Percentiles rank a stretch among this genome's conserved stretches.
phyloP scores from a whole-genome alignment of 2,113 vertebrate species.

The Ifrita kowaldi region DNA sequence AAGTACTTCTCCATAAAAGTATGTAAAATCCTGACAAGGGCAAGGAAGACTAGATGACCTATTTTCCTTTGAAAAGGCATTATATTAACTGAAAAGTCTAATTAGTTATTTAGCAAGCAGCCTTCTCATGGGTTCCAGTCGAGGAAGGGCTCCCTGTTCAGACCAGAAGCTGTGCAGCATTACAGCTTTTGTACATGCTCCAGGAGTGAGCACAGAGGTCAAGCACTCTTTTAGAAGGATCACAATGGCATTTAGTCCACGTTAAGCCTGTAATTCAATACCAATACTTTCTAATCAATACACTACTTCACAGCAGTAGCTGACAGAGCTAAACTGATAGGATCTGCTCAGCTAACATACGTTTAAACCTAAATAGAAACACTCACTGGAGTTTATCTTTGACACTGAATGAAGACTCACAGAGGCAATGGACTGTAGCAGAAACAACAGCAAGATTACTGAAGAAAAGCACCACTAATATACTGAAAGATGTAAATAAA shows the following conservation, averaged over 20 bases:
- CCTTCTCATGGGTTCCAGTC: background rate
- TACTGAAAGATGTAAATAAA: background rate
- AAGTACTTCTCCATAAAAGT: background rate
- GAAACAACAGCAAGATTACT: background rate
- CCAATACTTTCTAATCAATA: conserved; percentile 43
- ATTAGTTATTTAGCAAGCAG: background rate
- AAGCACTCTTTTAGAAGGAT: conserved; percentile 26
- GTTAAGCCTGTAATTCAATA: conserved; percentile 50
- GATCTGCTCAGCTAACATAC: conserved; percentile 20
- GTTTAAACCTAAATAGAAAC: background rate
- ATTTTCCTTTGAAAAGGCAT: background rate
- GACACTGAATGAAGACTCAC: background rate
- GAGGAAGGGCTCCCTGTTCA: background rate
- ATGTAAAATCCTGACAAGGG: background rate
- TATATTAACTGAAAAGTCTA: background rate
- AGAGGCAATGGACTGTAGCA: background rate
- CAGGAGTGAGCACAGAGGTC: background rate
- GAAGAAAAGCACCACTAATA: background rate
- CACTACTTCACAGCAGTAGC: background rate
- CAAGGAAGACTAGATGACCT: background rate
- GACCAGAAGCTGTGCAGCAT: background rate
- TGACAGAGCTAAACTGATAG: conserved; percentile 20
- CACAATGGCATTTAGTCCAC: conserved; percentile 37
- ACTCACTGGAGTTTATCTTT: background rate
- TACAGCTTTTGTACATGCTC: background rate